Base-by-base conservation (phyloP, 2,113 vertebrate species). In the Camelus bactrianus region DNA sequence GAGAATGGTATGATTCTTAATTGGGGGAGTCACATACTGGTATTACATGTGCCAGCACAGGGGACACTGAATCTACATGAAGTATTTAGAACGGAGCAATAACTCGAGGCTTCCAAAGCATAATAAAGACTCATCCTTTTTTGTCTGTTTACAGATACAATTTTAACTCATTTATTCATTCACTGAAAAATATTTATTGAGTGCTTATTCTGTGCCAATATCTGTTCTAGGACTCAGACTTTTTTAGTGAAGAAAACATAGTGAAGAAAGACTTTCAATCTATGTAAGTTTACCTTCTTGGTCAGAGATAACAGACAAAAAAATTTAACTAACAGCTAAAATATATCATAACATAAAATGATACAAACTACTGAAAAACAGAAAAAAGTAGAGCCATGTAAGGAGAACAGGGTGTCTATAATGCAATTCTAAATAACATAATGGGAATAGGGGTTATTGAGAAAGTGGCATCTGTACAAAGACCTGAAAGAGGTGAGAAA, bases 11-110 rank as follows among this genome's bases (percentile, higher is more conserved):
- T 58, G 12, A 35, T 26, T 62, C n/a, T 70, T 24, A n/a, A 6
- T 0, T 58, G 26, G 38, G 48, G 20, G 24, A 2, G 2, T 42
- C 38, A 20, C 15, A 13, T 1, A 0, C 20, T 83, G 56, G 13
- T 30, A 14, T n/a, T 13, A 16, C 64, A 22, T 12, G 1, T 67
- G 26, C 28, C 5, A 24, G 17, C 9, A 4, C 2, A 0, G n/a
- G 32, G 6, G 12, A 60, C 6, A 3, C 3, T 20, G 8, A 38
- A 30, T 28, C n/a, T 13, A 38, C 0, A 56, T 7, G 9, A 75
- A 35, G 7, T 19, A 20, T 32, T 32, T 17, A 50, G 67, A 20
- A 48, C 38, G 58, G 2, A 12, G 30, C 8, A 2, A 81, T 9
- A 73, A 48, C 67, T 42, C 7, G 2, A 48, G 42, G 17, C 56